Conservation (phyloP, 2,113 vertebrate genomes). For the Arenaria interpres region DNA sequence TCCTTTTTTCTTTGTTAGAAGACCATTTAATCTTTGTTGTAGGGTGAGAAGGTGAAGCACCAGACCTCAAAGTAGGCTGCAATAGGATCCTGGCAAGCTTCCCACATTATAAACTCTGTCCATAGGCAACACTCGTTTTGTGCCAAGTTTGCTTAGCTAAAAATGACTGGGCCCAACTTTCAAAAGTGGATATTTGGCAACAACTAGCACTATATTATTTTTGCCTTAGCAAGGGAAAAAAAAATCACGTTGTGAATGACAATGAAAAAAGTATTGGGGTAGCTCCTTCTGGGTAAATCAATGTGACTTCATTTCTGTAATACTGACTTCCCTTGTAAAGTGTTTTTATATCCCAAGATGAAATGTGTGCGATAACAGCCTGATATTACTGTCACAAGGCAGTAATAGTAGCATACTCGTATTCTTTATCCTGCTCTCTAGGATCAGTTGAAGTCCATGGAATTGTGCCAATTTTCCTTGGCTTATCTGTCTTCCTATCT, state of each 20-base stretch:
- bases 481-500: conserved; percentile 53
- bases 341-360: not conserved
- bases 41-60: conserved; percentile 65
- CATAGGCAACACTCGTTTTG: conserved; percentile 3
- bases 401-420: not conserved
- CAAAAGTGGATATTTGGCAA: conserved; percentile 38
- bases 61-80: conserved; percentile 44
- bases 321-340: not conserved
- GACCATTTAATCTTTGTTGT: conserved; percentile 47
- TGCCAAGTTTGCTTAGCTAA: conserved; percentile 63
- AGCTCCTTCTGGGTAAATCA: not conserved
- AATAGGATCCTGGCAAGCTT: conserved; percentile 59
- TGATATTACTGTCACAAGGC: not conserved
- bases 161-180: conserved; percentile 40
- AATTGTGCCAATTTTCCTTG: conserved; percentile 58
- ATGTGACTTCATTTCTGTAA: not conserved
- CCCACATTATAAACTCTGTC: conserved; percentile 32
- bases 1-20: conserved; percentile 5
- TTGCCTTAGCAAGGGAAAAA: not conserved
- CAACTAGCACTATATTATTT: conserved; percentile 2
- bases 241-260: not conserved
- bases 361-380: not conserved
- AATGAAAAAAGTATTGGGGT: not conserved
- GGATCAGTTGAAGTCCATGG: not conserved
- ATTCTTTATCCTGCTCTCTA: not conserved